Evolutionary conservation across 2,113 vertebrate species (phyloP).

Genomic region (Microtus richardsoni): DNA sequence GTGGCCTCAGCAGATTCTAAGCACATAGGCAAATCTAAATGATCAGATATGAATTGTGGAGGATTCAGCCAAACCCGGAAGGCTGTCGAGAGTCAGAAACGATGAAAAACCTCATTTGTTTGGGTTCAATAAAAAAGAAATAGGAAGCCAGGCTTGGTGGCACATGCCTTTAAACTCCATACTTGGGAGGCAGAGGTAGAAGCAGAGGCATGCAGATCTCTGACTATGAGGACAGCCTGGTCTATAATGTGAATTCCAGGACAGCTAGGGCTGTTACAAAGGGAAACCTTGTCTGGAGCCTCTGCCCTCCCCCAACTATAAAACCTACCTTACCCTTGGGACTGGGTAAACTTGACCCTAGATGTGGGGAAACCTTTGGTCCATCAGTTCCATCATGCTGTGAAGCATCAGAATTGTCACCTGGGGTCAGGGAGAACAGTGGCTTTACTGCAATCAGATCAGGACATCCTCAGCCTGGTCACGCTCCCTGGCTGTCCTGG

Average conservation of each 20-base stretch:
- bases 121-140: not conserved
- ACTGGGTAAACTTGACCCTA: not conserved
- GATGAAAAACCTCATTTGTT: not conserved
- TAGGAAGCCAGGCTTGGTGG: not conserved
- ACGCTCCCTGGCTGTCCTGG: not conserved
- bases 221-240: not conserved
- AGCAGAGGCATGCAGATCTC: not conserved
- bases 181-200: not conserved
- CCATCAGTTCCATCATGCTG: not conserved
- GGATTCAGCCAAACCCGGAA: not conserved
- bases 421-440: not conserved
- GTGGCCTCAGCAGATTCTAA: not conserved
- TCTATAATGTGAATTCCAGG: not conserved
- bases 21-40: not conserved
- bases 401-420: not conserved
- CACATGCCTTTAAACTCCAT: not conserved
- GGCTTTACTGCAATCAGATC: not conserved
- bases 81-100: conserved; percentile 4
- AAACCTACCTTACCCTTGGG: not conserved
- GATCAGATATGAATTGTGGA: not conserved
- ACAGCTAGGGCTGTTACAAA: too few species aligned
- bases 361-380: not conserved
- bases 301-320: not conserved
- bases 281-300: too few species aligned
- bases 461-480: not conserved